phyloP scores from a whole-genome alignment of 2,797 vertebrate species.

The Periophthalmus magnuspinnatus region DNA sequence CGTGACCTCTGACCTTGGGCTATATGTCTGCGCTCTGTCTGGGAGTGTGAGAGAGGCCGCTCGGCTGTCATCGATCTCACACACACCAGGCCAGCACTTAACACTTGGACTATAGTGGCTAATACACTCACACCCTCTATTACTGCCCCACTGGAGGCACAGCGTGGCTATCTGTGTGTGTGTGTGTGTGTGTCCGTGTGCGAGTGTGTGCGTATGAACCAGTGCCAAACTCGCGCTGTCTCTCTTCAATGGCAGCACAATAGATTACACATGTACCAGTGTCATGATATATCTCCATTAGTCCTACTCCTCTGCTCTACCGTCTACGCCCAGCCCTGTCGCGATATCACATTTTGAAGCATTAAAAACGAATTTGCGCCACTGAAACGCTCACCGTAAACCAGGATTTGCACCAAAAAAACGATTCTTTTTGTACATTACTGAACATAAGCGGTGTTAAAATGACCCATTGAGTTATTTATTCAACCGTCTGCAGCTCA shows the following conservation, averaged over 20 bases:
- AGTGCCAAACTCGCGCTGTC: conserved; percentile 60
- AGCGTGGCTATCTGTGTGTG: conserved; percentile 56
- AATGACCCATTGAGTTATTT: too few species aligned
- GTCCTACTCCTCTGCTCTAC: conserved; percentile 32
- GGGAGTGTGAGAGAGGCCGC: conserved; percentile 49
- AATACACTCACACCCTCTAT: conserved; percentile 82
- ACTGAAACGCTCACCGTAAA: too few species aligned
- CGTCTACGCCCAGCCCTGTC: background rate
- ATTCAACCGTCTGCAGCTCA: too few species aligned
- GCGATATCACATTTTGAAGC: too few species aligned
- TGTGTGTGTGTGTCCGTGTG: conserved; percentile 37
- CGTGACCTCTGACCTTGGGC: conserved; percentile 88
- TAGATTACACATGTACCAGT: conserved; percentile 69
- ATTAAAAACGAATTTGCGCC: too few species aligned
- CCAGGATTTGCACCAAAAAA: too few species aligned
- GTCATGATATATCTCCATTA: conserved; percentile 69
- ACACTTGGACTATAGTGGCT: conserved; percentile 79
- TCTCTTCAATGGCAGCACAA: conserved; percentile 67
- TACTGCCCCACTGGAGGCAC: conserved; percentile 76
- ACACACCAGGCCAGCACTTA: conserved; percentile 84
- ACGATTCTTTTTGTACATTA: too few species aligned
- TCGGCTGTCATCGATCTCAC: conserved; percentile 79
- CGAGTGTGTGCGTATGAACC: conserved; percentile 39
- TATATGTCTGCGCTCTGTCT: conserved; percentile 70
- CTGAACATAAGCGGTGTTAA: too few species aligned